phyloP scores from a whole-genome alignment of 2,888 invertebrate species.

The Andrena bucephala region DNA sequence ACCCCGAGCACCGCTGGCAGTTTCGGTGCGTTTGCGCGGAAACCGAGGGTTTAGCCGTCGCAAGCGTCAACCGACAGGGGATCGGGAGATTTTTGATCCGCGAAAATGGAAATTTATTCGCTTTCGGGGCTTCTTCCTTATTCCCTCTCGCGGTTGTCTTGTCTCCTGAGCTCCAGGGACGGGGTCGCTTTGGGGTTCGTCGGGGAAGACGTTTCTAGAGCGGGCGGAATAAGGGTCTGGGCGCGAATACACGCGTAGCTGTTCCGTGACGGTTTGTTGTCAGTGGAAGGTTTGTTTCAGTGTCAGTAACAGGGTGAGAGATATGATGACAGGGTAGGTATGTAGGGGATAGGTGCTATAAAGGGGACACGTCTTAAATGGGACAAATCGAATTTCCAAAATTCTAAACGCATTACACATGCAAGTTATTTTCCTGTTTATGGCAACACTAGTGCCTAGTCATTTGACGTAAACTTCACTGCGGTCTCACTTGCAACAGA shows the following conservation, averaged over 20 bases:
- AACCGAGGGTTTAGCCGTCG: slow-evolving; percentile 30
- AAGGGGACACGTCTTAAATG: too few species aligned
- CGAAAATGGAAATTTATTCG: slow-evolving; percentile 37
- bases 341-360: too few species aligned
- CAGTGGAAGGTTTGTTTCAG: background rate
- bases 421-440: too few species aligned
- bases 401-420: too few species aligned
- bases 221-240: background rate
- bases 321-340: too few species aligned
- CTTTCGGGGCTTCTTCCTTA: slow-evolving; percentile 2
- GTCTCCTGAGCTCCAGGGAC: background rate
- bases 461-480: too few species aligned
- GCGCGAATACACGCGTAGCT: background rate
- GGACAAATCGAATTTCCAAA: too few species aligned
- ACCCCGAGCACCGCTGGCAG: slow-evolving; percentile 28
- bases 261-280: background rate
- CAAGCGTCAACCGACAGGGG: background rate
- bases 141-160: background rate
- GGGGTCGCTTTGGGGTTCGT: background rate
- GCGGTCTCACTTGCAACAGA: too few species aligned
- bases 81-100: slow-evolving; percentile 11
- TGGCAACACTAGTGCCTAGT: too few species aligned
- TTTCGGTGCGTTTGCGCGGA: slow-evolving; percentile 36
- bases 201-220: background rate
- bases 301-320: background rate